Conservation (phyloP, 2,797 vertebrate genomes). For the Betta splendens region DNA sequence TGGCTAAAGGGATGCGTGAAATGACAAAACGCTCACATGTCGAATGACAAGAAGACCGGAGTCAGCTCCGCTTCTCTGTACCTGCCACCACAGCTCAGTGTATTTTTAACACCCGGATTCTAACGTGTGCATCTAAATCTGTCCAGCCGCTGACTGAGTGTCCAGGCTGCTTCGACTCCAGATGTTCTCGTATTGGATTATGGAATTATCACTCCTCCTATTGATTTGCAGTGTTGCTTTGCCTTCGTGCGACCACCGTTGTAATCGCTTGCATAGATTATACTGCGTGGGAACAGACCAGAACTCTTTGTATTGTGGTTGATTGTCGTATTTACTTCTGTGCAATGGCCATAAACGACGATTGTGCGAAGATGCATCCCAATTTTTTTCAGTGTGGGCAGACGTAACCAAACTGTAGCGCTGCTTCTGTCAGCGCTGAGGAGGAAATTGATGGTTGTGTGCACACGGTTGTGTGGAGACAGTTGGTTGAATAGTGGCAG, state of each 20-base stretch:
- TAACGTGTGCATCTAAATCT: slow-evolving; percentile 54
- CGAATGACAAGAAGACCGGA: no score
- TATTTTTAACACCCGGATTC: slow-evolving; percentile 25
- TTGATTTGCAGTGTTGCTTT: slow-evolving; percentile 59
- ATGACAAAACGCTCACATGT: no score
- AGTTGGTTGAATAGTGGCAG: slow-evolving; percentile 51
- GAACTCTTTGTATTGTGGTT: no score
- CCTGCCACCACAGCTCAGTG: no score
- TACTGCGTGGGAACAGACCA: background rate
- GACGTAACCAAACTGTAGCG: slow-evolving; percentile 56
- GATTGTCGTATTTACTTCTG: background rate
- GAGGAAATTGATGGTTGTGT: slow-evolving; percentile 60
- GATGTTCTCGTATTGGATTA: slow-evolving; percentile 76
- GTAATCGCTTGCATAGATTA: slow-evolving; percentile 22
- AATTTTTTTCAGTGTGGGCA: slow-evolving; percentile 37
- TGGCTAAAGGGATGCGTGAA: no score
- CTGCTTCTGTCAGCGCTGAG: slow-evolving; percentile 50
- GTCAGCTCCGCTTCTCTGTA: no score
- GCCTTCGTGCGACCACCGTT: slow-evolving; percentile 32
- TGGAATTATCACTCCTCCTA: slow-evolving; percentile 64
- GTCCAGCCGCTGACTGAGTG: slow-evolving; percentile 62
- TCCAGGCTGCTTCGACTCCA: slow-evolving; percentile 64
- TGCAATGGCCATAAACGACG: slow-evolving; percentile 9
- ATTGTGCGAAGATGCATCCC: slow-evolving; percentile 23
- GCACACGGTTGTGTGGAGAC: slow-evolving; percentile 31